Conservation (phyloP, 2,797 vertebrate genomes). For the Oreochromis mossambicus region DNA sequence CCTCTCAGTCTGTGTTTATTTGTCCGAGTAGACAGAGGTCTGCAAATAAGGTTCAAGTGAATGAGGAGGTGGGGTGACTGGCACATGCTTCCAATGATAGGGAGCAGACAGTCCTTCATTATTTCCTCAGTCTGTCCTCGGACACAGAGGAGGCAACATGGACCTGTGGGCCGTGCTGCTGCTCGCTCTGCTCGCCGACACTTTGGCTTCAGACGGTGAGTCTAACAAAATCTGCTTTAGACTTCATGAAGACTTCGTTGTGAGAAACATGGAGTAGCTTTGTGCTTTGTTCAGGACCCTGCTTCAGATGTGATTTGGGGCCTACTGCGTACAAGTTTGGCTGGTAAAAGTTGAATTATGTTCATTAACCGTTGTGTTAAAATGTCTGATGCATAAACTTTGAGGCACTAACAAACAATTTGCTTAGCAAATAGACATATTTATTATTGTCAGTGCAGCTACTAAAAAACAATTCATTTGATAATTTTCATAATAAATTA, state of each 20-base stretch:
- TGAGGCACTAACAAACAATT: neutral
- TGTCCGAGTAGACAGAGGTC: conserved; percentile 4
- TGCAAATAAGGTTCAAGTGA: conserved; percentile 56
- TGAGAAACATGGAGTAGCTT: neutral
- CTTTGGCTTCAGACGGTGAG: conserved; percentile 66
- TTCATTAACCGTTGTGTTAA: neutral
- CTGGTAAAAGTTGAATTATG: neutral
- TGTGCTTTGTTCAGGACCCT: neutral
- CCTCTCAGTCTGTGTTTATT: conserved; percentile 13
- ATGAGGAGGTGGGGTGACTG: conserved; percentile 64
- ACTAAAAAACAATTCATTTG: neutral
- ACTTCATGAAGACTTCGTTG: neutral
- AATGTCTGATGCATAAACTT: neutral
- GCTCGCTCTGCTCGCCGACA: conserved; percentile 40
- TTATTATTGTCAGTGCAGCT: neutral
- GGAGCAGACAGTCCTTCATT: conserved; percentile 32
- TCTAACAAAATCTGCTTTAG: neutral
- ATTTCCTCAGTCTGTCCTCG: conserved; percentile 28
- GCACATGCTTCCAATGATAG: conserved; percentile 67
- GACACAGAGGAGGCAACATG: conserved; percentile 57
- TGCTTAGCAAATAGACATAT: neutral
- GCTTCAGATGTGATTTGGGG: neutral
- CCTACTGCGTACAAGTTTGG: neutral
- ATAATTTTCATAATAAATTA: neutral
- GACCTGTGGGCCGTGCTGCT: conserved; percentile 51